These are phyloP conservation scores for Vimba vimba DNA, from an alignment of 2,113 vertebrate species.

Conservation along the genomic window DNA sequence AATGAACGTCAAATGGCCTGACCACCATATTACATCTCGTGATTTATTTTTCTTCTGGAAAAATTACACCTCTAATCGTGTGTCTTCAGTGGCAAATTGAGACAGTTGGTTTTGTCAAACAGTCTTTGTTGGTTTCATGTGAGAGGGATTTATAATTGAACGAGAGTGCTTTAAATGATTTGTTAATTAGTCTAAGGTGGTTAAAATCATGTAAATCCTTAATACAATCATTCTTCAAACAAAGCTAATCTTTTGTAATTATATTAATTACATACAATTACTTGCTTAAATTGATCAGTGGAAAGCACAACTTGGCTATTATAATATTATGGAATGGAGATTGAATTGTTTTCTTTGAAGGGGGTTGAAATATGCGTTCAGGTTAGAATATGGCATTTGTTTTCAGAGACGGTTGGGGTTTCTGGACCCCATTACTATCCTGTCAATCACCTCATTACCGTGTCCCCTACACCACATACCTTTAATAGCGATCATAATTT, in stretches of 20 bases:
- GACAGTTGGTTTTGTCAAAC: slow-evolving; percentile 4
- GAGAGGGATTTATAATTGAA: slow-evolving; percentile 23
- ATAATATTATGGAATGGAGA: neutral
- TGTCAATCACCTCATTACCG: slow-evolving; percentile 20
- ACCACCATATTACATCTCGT: slow-evolving; percentile 14
- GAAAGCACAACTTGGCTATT: slow-evolving; percentile 4
- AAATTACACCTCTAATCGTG: neutral
- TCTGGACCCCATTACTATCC: slow-evolving; percentile 41
- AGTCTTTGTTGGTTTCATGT: neutral
- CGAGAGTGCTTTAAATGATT: slow-evolving; percentile 14
- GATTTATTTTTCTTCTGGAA: neutral
- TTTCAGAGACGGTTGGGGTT: slow-evolving; percentile 8
- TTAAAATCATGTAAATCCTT: slow-evolving; percentile 28
- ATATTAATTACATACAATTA: slow-evolving; percentile 34
- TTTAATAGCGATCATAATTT: neutral
- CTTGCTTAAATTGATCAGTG: slow-evolving; percentile 29
- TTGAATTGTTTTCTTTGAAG: slow-evolving; percentile 20
- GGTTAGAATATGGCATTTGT: slow-evolving; percentile 4
- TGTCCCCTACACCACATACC: neutral
- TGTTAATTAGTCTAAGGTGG: slow-evolving; percentile 27
- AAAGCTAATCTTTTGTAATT: slow-evolving; percentile 35
- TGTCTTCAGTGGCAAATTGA: slow-evolving; percentile 12
- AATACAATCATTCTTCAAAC: slow-evolving; percentile 29
- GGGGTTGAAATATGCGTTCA: neutral
- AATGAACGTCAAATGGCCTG: slow-evolving; percentile 50